These are phyloP conservation scores for Agriotes lineatus DNA, from an alignment of 2,888 invertebrate genomes.

Conservation along the genomic window DNA sequence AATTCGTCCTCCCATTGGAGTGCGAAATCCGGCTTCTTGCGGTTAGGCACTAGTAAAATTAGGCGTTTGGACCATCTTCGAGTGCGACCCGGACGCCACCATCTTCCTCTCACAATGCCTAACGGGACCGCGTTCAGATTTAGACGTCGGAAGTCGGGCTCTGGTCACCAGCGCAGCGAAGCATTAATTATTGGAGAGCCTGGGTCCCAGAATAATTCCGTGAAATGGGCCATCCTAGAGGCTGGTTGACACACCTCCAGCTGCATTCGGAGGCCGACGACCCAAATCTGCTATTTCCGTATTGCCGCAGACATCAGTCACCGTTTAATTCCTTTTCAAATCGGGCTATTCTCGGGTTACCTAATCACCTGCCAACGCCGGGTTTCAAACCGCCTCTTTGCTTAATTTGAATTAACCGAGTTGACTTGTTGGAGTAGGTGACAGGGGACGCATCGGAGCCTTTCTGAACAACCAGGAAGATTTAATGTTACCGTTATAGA, in stretches of 20 bases:
- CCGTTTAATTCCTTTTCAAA: constrained; percentile 8
- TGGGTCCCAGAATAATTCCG: constrained; percentile 39
- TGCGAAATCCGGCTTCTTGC: too few species aligned
- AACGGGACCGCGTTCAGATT: constrained; percentile 9
- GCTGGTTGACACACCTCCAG: constrained; percentile 39
- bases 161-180: constrained; percentile 14
- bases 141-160: constrained; percentile 4
- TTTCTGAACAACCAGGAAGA: too few species aligned
- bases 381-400: not conserved
- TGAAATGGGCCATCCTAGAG: constrained; percentile 40
- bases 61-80: too few species aligned
- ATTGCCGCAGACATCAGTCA: constrained; percentile 21
- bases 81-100: too few species aligned
- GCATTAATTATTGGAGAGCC: constrained; percentile 13
- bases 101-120: not conserved
- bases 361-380: not conserved
- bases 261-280: constrained; percentile 45
- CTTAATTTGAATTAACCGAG: not conserved
- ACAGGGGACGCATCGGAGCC: too few species aligned
- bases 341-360: not conserved
- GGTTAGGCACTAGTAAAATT: too few species aligned
- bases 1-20: too few species aligned
- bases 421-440: too few species aligned
- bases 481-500: too few species aligned
- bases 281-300: constrained; percentile 54